A percentile compares a stretch with the other conserved stretches of the same genome.
Evolutionary conservation across 2,113 vertebrate species (phyloP).

Genomic region (Cygnus buccinator): DNA sequence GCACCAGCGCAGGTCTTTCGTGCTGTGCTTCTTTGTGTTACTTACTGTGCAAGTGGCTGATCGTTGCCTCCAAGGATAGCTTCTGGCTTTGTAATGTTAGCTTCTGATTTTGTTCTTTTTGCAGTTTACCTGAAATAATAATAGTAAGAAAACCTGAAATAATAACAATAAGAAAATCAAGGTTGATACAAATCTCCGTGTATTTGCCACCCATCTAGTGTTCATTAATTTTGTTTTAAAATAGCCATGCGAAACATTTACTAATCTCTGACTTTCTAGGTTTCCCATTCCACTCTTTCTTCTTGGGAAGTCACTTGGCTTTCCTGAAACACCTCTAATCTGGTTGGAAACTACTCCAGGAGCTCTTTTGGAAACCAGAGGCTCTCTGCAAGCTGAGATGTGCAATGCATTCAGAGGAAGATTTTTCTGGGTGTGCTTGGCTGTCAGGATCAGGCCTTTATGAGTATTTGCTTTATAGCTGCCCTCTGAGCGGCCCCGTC

Average conservation of each 20-base stretch:
- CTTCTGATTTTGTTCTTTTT: constrained; percentile 71
- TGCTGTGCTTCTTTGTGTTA: not conserved
- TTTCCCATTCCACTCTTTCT: not conserved
- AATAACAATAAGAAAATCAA: not conserved
- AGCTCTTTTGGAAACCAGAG: not conserved
- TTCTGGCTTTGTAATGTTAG: constrained; percentile 60
- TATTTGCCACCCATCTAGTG: not conserved
- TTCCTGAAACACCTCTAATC: not conserved
- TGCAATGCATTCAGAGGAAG: accelerated
- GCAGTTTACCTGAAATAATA: constrained; percentile 69
- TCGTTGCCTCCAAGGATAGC: constrained; percentile 34
- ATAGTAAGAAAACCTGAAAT: constrained; percentile 55
- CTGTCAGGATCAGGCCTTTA: accelerated
- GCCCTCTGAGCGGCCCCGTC: accelerated
- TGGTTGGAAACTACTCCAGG: accelerated
- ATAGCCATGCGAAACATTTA: accelerated
- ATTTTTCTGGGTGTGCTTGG: accelerated
- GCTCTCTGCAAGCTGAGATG: not conserved
- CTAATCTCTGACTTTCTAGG: not conserved
- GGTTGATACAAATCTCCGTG: not conserved
- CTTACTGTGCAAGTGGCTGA: constrained; percentile 75
- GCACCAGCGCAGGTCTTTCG: accelerated
- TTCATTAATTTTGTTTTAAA: not conserved
- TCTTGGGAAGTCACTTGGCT: not conserved
- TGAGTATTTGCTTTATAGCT: accelerated